A percentile compares a stretch with the other conserved stretches of the same genome.
These are phyloP conservation scores for Icerya purchasi DNA, from an alignment of 2,888 invertebrate species.

Conservation along the genomic window DNA sequence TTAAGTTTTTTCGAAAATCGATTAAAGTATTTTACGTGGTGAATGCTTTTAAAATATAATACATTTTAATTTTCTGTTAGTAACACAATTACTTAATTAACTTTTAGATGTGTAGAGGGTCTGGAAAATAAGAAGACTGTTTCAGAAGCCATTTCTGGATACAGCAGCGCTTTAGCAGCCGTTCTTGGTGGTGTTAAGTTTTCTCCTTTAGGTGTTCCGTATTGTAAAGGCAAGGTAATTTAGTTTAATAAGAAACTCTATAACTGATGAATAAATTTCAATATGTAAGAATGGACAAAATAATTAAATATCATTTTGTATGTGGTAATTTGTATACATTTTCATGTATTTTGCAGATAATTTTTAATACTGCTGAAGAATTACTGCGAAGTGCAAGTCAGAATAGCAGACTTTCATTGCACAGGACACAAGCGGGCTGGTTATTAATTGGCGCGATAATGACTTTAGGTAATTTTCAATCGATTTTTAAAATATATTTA, in stretches of 20 bases:
- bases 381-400: constrained; percentile 86
- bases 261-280: too few species aligned
- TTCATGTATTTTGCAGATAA: constrained; percentile 29
- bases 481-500: background rate
- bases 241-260: too few species aligned
- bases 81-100: too few species aligned
- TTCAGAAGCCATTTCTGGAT: constrained; percentile 70
- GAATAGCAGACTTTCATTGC: constrained; percentile 81
- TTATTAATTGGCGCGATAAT: constrained; percentile 87
- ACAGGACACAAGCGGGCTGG: constrained; percentile 95
- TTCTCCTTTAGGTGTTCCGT: constrained; percentile 84
- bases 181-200: constrained; percentile 75
- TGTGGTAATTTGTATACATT: background rate
- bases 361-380: constrained; percentile 94
- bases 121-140: constrained; percentile 76
- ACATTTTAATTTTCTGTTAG: too few species aligned
- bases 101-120: constrained; percentile 49
- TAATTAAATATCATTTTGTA: background rate
- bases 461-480: constrained; percentile 46
- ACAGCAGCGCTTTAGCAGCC: constrained; percentile 81
- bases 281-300: background rate
- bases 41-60: too few species aligned
- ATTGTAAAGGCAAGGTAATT: constrained; percentile 77
- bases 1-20: too few species aligned
- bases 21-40: too few species aligned